Conservation (phyloP, 2,888 invertebrate genomes). For the Drosophila crucigera region DNA sequence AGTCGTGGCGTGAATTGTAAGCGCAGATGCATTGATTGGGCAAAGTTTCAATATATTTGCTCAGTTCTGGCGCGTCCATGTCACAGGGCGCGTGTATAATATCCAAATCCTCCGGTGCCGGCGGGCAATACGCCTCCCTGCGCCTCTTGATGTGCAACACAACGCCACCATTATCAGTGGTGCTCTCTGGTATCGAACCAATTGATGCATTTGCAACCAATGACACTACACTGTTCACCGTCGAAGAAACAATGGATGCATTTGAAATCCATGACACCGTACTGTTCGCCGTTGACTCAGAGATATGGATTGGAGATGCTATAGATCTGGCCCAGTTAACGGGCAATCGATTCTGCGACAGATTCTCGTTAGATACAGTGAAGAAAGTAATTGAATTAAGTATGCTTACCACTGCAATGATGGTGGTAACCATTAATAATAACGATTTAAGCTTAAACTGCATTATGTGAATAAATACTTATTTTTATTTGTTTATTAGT, state of each 20-base stretch:
- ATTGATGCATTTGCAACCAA: neutral
- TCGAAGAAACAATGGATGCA: neutral
- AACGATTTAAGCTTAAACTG: slow-evolving; percentile 1
- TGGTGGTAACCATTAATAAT: neutral
- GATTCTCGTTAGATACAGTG: neutral
- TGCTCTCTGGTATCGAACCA: neutral
- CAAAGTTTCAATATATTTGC: slow-evolving; percentile 2
- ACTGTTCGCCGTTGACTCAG: too few relatives aligned
- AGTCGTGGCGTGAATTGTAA: slow-evolving; percentile 21
- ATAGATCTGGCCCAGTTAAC: slow-evolving; percentile 20
- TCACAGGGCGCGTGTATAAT: slow-evolving; percentile 47
- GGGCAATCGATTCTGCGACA: neutral
- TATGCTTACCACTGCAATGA: slow-evolving; percentile 17
- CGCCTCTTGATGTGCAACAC: slow-evolving; percentile 26
- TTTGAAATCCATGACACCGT: neutral
- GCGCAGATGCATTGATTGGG: slow-evolving; percentile 51
- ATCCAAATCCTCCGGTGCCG: slow-evolving; percentile 23
- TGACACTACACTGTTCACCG: neutral
- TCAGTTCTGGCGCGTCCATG: slow-evolving; percentile 10
- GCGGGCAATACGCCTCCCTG: neutral
- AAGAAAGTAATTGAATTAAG: neutral
- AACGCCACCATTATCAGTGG: too few relatives aligned
- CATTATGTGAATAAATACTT: slow-evolving; percentile 15
- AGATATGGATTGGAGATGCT: neutral
- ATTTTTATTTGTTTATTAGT: slow-evolving; percentile 2